A percentile compares a stretch with the other conserved stretches of the same genome.
These are phyloP conservation scores for Deilephila elpenor DNA, from an alignment of 2,888 invertebrate species.

Conservation along the genomic window DNA sequence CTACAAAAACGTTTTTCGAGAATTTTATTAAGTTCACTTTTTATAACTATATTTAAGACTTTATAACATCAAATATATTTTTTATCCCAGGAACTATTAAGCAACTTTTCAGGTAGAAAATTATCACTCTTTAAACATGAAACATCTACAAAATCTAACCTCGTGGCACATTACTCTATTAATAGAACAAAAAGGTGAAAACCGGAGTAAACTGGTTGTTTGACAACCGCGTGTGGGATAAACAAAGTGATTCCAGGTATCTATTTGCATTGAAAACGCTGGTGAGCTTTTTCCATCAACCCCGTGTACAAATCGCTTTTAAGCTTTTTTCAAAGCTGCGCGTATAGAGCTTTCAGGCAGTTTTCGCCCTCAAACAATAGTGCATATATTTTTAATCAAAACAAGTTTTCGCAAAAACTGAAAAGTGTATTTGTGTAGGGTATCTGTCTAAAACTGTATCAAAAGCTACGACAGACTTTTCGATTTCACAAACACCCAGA, in stretches of 20 bases:
- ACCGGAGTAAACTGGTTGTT: background rate
- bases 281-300: background rate
- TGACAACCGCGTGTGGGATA: background rate
- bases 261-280: background rate
- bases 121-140: too few relatives aligned
- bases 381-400: background rate
- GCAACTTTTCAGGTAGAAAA: too few relatives aligned
- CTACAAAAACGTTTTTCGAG: conserved; percentile 3
- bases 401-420: too few relatives aligned
- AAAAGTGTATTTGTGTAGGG: too few relatives aligned
- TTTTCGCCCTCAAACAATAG: background rate
- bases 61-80: background rate
- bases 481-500: too few relatives aligned
- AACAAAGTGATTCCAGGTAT: background rate
- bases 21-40: background rate
- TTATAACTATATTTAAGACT: background rate
- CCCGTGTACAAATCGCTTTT: background rate
- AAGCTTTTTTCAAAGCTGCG: background rate
- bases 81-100: too few relatives aligned
- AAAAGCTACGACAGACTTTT: too few relatives aligned
- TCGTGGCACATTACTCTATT: too few relatives aligned
- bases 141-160: too few relatives aligned
- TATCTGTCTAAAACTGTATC: too few relatives aligned
- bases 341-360: background rate
- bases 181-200: too few relatives aligned